Evolutionary conservation across 2,113 vertebrate species (phyloP), one percentile per base, ranked within the genome.

Genomic region (Okapia johnstoni): DNA sequence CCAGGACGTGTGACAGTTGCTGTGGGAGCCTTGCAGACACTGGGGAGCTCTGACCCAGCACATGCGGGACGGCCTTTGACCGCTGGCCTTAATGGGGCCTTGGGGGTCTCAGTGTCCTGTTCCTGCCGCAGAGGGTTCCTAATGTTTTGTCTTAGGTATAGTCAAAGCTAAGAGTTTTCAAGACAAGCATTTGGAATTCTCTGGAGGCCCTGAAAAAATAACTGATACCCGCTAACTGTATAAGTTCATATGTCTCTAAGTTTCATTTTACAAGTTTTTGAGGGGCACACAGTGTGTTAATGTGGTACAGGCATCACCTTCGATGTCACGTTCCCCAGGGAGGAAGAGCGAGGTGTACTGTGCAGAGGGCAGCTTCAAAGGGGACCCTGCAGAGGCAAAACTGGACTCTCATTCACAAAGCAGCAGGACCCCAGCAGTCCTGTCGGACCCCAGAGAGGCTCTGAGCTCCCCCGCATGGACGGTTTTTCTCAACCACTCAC

Each of bases 391-490:
- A 9, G 25, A 19, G 7, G 6, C 26, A 63, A 33, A 40, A 13
- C 7, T 2, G 4, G 81, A 33, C 48, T 9, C 50, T 87, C 21
- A 12, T 23, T 30, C 46, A 33, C 21, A 19, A 19, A 85, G 88
- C 46, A 76, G 28, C 19, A 63, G 61, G 88, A 8, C 21, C 60
- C 76, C 8, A n/a, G 70, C 2, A 17, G 66, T 52, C 58, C 63
- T 0, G 3, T 0, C 1, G 2, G n/a, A 23, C 9, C 7, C 3
- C 4, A 58, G 66, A 26, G 26, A 73, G 19, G 52, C 50, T 17
- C 61, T 55, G 61, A 50, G 55, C 23, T 48, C 9, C 15, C 50
- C 52, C 0, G 0, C 2, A 0, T 0, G 5, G 90, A 36, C 25
- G 40, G n/a, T 46, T 57, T 60, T n/a, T 93, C 61, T 17, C 13